Conservation (phyloP, 2,113 vertebrate genomes). For the Dinomys branickii region DNA sequence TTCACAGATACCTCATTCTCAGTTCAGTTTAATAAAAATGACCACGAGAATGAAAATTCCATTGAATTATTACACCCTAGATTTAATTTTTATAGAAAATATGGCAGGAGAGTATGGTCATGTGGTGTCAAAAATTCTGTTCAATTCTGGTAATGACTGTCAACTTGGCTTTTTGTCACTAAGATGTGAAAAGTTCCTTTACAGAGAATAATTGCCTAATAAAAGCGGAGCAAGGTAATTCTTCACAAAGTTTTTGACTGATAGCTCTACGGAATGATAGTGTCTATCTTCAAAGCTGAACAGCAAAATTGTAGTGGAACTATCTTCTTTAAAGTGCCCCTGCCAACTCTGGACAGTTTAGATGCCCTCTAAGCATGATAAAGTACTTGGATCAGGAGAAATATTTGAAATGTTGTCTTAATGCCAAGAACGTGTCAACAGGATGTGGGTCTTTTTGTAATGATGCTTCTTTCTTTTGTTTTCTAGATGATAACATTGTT, state of each 20-base stretch:
- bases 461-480: neutral
- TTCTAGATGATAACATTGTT: neutral
- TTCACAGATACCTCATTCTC: neutral
- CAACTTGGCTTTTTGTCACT: neutral
- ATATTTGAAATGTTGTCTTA: neutral
- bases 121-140: neutral
- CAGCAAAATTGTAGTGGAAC: neutral
- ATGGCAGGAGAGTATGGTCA: neutral
- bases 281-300: neutral
- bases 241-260: conserved; percentile 40
- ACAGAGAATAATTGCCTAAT: neutral
- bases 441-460: neutral
- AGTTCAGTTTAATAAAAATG: conserved; percentile 66
- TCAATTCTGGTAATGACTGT: conserved; percentile 39
- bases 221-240: neutral
- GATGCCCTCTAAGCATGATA: neutral
- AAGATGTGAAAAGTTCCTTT: neutral
- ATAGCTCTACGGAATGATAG: conserved; percentile 15
- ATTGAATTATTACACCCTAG: conserved; percentile 41
- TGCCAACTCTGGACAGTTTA: neutral
- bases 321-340: neutral
- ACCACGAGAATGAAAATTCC: conserved; percentile 2
- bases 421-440: neutral
- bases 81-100: conserved; percentile 69
- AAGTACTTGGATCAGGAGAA: neutral